Percentiles rank a stretch among this genome's conserved stretches.
These are phyloP conservation scores for Drymodes brunneopygia DNA, from an alignment of 2,113 vertebrate genomes.

Conservation along the genomic window DNA sequence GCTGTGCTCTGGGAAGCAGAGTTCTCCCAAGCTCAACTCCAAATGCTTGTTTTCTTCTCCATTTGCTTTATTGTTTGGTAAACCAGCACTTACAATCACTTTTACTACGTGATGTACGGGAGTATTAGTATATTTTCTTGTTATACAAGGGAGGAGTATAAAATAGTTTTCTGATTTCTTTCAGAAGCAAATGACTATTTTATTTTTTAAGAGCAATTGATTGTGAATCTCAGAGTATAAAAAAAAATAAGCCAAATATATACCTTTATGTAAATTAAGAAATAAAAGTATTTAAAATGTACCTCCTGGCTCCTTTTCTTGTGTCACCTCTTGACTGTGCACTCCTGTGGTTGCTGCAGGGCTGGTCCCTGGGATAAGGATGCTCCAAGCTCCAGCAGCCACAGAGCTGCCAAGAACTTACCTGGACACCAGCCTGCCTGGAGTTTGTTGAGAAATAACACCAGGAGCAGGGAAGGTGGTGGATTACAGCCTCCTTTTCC, in stretches of 20 bases:
- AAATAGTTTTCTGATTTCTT: slow-evolving; percentile 93
- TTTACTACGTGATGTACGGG: slow-evolving; percentile 57
- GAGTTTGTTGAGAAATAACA: rapidly evolving
- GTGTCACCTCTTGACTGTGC: background rate
- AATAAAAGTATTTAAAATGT: slow-evolving; percentile 89
- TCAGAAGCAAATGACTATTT: slow-evolving; percentile 89
- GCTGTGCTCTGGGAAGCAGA: background rate
- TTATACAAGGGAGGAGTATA: slow-evolving; percentile 94
- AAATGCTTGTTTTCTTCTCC: background rate
- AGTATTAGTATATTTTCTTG: slow-evolving; percentile 86
- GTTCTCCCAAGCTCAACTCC: background rate
- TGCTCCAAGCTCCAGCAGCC: background rate
- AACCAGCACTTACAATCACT: slow-evolving; percentile 57
- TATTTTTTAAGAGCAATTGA: slow-evolving; percentile 95
- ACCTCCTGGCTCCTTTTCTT: background rate
- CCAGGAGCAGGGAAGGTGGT: background rate
- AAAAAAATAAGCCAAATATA: slow-evolving; percentile 82
- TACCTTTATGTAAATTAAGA: slow-evolving; percentile 93
- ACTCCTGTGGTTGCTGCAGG: background rate
- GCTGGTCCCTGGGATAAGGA: background rate
- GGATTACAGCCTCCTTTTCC: background rate
- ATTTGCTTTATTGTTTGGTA: slow-evolving; percentile 25
- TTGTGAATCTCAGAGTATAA: slow-evolving; percentile 81
- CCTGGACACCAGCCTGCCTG: background rate
- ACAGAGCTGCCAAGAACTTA: background rate